Percentiles rank a stretch among this genome's conserved stretches.
Evolutionary conservation across 2,113 vertebrate genomes (phyloP).

Genomic region (Gavia stellata): DNA sequence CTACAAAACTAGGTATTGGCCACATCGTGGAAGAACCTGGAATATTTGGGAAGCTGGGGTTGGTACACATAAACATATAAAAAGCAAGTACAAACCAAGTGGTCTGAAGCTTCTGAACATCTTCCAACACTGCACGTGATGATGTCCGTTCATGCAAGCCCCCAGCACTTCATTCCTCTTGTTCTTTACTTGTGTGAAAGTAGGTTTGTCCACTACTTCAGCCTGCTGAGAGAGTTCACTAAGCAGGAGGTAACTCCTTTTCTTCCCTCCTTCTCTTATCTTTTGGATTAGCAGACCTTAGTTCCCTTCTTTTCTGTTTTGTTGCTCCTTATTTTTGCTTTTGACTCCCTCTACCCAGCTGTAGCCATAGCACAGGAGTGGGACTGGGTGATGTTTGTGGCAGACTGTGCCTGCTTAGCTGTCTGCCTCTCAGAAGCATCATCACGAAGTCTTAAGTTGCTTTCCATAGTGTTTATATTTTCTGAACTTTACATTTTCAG

Average conservation of each 20-base stretch:
- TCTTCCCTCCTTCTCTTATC: neutral
- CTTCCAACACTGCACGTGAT: neutral
- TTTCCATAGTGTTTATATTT: neutral
- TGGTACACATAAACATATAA: neutral
- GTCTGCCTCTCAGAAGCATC: neutral
- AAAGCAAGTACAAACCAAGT: neutral
- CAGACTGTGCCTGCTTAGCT: neutral
- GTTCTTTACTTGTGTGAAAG: neutral
- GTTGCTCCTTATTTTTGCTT: neutral
- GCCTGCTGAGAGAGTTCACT: neutral
- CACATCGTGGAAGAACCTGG: neutral
- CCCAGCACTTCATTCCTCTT: neutral
- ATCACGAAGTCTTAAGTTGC: neutral
- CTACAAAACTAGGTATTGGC: neutral
- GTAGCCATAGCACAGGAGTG: neutral
- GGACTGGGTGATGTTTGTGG: neutral
- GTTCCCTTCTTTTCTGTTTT: neutral
- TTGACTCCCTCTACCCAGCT: neutral
- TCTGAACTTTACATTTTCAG: neutral
- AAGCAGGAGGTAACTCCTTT: neutral
- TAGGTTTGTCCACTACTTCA: neutral
- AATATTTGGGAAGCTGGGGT: neutral
- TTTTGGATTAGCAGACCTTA: neutral
- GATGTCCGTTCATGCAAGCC: neutral
- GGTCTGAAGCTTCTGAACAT: neutral